Evolutionary conservation across 2,797 vertebrate species (phyloP).

Genomic region (Setipinna tenuifilis): DNA sequence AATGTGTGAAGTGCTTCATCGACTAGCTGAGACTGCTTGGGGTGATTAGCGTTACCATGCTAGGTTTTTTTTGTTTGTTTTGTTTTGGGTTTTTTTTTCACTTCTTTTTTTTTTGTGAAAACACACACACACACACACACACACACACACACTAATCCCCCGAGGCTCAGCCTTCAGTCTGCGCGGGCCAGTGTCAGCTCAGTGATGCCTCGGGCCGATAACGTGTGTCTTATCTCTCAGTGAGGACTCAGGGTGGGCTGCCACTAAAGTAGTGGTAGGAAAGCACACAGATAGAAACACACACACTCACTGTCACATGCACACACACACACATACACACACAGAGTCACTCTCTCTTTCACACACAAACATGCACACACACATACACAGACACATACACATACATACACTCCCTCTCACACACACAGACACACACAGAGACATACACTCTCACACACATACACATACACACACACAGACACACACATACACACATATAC

Average conservation of each 20-base stretch:
- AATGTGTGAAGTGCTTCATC: not conserved
- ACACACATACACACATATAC: not conserved
- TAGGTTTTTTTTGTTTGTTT: too few species aligned
- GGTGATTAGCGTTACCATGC: constrained; percentile 9
- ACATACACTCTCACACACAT: not conserved
- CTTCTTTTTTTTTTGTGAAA: too few species aligned
- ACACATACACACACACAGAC: not conserved
- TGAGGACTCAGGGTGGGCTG: constrained; percentile 52
- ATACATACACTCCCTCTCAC: not conserved
- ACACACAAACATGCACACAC: not conserved
- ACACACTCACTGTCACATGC: not conserved
- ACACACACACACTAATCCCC: too few species aligned
- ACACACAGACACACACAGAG: not conserved
- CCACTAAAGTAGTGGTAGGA: constrained; percentile 49
- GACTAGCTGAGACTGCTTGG: constrained; percentile 1
- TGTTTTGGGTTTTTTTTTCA: too few species aligned
- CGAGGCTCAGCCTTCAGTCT: too few species aligned
- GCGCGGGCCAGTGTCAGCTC: constrained; percentile 53
- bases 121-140: too few species aligned
- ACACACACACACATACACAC: not conserved
- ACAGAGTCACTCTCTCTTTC: not conserved
- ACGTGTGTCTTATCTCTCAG: constrained; percentile 54
- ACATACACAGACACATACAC: not conserved
- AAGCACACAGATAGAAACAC: not conserved
- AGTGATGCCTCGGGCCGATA: constrained; percentile 58